phyloP scores from a whole-genome alignment of 2,113 vertebrate genomes.

The Furnarius figulus region DNA sequence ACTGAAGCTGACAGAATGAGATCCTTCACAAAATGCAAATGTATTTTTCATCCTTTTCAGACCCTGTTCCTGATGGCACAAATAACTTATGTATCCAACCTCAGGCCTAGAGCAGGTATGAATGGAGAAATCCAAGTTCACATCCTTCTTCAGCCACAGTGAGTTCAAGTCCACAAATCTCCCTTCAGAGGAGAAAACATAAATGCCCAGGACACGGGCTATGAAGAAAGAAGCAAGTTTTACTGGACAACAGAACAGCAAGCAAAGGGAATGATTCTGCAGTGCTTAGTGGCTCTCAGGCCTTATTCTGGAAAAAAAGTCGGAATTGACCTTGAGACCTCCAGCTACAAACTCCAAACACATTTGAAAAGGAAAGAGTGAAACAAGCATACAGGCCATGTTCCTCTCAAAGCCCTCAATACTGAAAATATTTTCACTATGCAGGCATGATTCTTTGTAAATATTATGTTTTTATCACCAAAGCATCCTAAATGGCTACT shows the following conservation, averaged over 20 bases:
- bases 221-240: background rate
- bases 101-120: background rate
- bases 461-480: background rate
- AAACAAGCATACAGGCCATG: background rate
- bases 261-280: background rate
- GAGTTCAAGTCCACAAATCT: background rate
- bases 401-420: background rate
- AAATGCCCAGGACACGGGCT: background rate
- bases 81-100: background rate
- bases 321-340: rapidly evolving
- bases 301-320: background rate
- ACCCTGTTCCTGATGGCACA: background rate
- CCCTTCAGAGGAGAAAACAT: background rate
- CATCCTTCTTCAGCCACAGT: background rate
- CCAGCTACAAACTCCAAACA: background rate
- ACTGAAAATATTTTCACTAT: background rate
- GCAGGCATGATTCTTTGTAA: background rate
- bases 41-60: background rate
- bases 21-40: background rate
- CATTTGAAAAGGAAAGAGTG: background rate
- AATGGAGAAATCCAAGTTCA: background rate
- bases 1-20: background rate
- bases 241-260: background rate
- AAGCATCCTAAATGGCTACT: background rate
- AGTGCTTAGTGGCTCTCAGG: background rate